A percentile compares a stretch with the other conserved stretches of the same genome.
These are phyloP conservation scores for Vidua chalybeata DNA, from an alignment of 2,113 vertebrate genomes.

Conservation along the genomic window DNA sequence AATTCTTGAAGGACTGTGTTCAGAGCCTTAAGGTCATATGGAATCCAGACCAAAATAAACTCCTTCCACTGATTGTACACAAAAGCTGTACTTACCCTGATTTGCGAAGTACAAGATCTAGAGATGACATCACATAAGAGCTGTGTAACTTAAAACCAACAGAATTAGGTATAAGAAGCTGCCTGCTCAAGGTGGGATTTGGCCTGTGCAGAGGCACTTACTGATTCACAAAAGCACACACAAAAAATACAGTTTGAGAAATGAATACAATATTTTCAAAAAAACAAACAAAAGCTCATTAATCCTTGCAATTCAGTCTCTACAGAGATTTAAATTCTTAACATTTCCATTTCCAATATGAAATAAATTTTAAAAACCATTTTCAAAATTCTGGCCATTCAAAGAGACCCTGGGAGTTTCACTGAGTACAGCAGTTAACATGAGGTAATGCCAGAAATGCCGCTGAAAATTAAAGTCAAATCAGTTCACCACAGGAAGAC, in stretches of 20 bases:
- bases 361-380: background rate
- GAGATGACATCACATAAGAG: background rate
- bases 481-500: background rate
- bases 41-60: background rate
- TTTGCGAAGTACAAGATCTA: background rate
- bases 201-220: background rate
- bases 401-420: background rate
- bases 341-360: background rate
- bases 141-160: background rate
- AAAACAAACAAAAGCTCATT: background rate
- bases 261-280: background rate
- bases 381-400: background rate
- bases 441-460: background rate
- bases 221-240: background rate
- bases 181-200: background rate
- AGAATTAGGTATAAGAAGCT: background rate
- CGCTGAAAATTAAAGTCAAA: background rate
- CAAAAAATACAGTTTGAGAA: background rate
- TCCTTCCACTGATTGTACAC: background rate
- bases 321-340: background rate
- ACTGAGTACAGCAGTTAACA: background rate
- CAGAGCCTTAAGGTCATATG: background rate
- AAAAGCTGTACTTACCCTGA: background rate
- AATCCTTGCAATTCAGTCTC: background rate
- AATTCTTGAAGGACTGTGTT: background rate